Percentiles rank a stretch among this genome's conserved stretches.
Evolutionary conservation across 2,113 vertebrate genomes (phyloP).

Genomic region (Colius striatus): DNA sequence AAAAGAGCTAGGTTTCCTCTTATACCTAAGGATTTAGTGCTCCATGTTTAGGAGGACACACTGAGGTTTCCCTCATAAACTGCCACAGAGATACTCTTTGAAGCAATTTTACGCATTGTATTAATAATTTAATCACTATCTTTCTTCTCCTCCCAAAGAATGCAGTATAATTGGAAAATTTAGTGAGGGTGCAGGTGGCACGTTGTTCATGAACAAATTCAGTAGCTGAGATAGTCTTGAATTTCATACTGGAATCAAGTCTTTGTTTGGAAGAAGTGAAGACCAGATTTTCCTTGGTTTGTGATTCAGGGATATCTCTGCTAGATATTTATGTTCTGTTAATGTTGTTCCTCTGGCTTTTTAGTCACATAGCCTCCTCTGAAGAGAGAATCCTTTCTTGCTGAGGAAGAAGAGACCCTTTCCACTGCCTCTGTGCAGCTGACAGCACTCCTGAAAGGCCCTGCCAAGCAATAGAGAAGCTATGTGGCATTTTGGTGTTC

Average conservation of each 20-base stretch:
- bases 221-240: neutral
- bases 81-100: neutral
- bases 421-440: neutral
- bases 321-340: neutral
- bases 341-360: neutral
- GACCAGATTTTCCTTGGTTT: neutral
- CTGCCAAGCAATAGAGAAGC: fast-evolving
- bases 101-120: neutral
- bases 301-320: neutral
- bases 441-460: neutral
- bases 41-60: neutral
- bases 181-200: neutral
- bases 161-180: neutral
- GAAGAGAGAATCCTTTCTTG: neutral
- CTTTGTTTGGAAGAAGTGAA: neutral
- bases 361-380: neutral
- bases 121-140: neutral
- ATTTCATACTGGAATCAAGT: neutral
- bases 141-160: neutral
- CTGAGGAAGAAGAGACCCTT: neutral
- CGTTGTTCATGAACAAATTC: neutral
- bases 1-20: neutral
- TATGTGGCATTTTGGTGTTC: fast-evolving
- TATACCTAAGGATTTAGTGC: neutral
- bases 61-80: neutral